Percentiles rank a stretch among this genome's conserved stretches.
phyloP scores from a whole-genome alignment of 2,888 invertebrate species.

The Eupithecia subfuscata region DNA sequence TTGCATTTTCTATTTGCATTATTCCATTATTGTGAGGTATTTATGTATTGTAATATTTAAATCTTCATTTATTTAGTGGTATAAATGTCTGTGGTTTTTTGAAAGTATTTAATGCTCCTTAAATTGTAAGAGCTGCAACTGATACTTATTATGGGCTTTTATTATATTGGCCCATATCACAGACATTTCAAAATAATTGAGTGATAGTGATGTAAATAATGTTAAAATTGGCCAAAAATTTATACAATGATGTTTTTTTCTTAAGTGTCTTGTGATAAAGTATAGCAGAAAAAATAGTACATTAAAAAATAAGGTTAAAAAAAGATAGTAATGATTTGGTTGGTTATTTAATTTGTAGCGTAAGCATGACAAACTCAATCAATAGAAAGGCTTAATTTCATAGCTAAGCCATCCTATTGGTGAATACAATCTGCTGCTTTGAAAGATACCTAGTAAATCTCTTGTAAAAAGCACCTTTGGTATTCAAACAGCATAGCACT shows the following conservation, averaged over 20 bases:
- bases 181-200: slow-evolving; percentile 36
- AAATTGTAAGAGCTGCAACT: not conserved
- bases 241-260: slow-evolving; percentile 13
- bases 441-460: not conserved
- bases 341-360: not conserved
- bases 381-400: not conserved
- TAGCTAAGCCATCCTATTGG: not conserved
- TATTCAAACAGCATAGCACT: not conserved
- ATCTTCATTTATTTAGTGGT: slow-evolving; percentile 14
- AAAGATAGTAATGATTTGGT: not conserved
- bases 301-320: not conserved
- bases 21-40: slow-evolving; percentile 39
- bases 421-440: not conserved
- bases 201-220: slow-evolving; percentile 54
- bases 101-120: slow-evolving; percentile 14
- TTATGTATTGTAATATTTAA: slow-evolving; percentile 28
- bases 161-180: slow-evolving; percentile 10
- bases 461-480: not conserved
- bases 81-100: slow-evolving; percentile 23
- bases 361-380: not conserved
- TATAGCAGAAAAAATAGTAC: not conserved
- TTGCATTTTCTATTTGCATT: slow-evolving; percentile 48
- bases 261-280: not conserved
- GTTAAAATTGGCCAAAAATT: slow-evolving; percentile 63
- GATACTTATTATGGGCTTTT: not conserved